Base-by-base conservation (phyloP, 2,797 vertebrate species). In the Hyperoplus immaculatus region DNA sequence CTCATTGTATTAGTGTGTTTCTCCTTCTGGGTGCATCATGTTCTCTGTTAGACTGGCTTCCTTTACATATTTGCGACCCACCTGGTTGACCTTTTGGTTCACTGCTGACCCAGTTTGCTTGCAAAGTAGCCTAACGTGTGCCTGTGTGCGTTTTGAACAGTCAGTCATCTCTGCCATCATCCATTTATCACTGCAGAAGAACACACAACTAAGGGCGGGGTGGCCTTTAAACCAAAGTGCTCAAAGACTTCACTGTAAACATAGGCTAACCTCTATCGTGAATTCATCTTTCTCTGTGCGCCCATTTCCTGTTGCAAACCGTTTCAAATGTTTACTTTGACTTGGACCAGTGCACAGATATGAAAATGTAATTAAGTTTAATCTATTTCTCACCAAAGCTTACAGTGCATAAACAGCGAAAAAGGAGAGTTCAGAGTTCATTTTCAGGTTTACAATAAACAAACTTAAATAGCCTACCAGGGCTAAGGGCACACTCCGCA, bases 281-380 rank as follows among this genome's bases (percentile, higher is more conserved):
- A 12, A 46, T 51, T 50, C 60, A 64, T 81, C 63, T 49, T 45
- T 14, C 41, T 61, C 18, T 55, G 2, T 69, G 50, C 59, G 59
- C 53, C 50, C 50, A 70, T 87, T 91, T 91, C 83, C 85, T 84
- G 72, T 65, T 45, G 46, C 42, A 59, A 65, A 60, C 39, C 50
- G 38, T 72, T 78, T 73, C 8, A 42, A 78, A 72, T 72, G 65
- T 11, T 80, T 75, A 56, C 77, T 88, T 82, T 76, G 67, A 76
- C 39, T 61, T n/a, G 14, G 56, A 18, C 36, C 14, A 68, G 45
- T 49, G 69, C 58, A 71, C 42, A 76, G 64, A 88, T 74, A 59
- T 0, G 6, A 29, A 29, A 69, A 6, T 29, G 55, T 45, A 47
- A 77, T 74, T 68, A 82, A 15, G 29, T 60, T 61, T 62, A 21